phyloP scores from a whole-genome alignment of 2,797 vertebrate species.

The Scolopax rusticola region DNA sequence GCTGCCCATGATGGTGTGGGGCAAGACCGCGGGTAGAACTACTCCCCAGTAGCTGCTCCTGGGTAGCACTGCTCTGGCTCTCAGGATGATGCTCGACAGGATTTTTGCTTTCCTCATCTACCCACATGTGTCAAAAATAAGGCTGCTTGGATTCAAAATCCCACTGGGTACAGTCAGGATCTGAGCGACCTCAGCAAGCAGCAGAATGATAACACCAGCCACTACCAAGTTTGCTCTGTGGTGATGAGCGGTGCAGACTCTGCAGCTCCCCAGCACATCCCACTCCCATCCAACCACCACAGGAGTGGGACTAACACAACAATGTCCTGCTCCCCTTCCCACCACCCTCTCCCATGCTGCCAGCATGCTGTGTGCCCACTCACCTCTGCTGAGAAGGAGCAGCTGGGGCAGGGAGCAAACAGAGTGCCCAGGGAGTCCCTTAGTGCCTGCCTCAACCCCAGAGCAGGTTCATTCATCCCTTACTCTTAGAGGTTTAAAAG shows the following conservation, averaged over 20 bases:
- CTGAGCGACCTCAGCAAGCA: background rate
- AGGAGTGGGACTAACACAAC: background rate
- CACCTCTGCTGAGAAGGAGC: background rate
- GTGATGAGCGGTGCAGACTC: too few relatives aligned
- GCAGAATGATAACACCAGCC: background rate
- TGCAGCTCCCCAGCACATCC: background rate
- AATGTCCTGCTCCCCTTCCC: background rate
- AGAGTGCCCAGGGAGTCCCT: background rate
- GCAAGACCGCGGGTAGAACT: fast-evolving
- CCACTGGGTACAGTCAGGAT: background rate
- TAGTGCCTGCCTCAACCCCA: background rate
- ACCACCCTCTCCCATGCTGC: background rate
- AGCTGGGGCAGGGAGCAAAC: background rate
- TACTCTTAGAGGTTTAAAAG: background rate
- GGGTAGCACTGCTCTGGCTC: fast-evolving
- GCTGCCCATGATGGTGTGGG: too few relatives aligned
- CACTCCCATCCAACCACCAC: fast-evolving
- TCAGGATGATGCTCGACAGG: background rate
- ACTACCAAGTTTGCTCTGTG: fast-evolving
- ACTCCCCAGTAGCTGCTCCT: background rate
- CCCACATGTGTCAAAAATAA: background rate
- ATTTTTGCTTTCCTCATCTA: background rate
- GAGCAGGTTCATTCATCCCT: background rate
- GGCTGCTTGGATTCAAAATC: background rate
- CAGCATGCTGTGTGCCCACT: background rate